phyloP scores from a whole-genome alignment of 2,888 invertebrate species.

The Pogonocherus hispidulus region DNA sequence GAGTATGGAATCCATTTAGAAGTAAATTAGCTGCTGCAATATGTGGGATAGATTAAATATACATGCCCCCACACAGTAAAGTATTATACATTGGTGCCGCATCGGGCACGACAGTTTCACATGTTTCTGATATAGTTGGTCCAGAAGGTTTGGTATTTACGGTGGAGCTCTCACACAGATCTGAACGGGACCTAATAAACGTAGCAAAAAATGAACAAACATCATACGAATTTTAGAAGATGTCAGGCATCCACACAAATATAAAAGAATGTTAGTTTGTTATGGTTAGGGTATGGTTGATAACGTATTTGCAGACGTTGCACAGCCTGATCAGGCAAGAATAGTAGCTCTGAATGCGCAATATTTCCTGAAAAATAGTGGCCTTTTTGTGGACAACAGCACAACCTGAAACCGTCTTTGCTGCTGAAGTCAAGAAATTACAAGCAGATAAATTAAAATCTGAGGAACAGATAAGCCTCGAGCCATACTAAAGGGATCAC shows the following conservation, averaged over 20 bases:
- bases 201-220: slow-evolving; percentile 99
- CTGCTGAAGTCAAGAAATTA: slow-evolving; percentile 96
- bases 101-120: slow-evolving; percentile 99
- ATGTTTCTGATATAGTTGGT: slow-evolving; percentile 98
- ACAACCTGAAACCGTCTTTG: slow-evolving; percentile 97
- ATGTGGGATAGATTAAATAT: slow-evolving; percentile 96
- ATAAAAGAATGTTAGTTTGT: slow-evolving; percentile 98
- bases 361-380: slow-evolving; percentile 96
- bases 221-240: slow-evolving; percentile 99
- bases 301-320: slow-evolving; percentile 98
- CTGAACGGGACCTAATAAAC: slow-evolving; percentile 95
- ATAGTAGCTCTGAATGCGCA: slow-evolving; percentile 98
- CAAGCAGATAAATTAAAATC: slow-evolving; percentile 97
- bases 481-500: slow-evolving; percentile 99
- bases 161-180: slow-evolving; percentile 98
- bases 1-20: slow-evolving; percentile 99
- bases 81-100: slow-evolving; percentile 98
- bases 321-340: slow-evolving; percentile 99
- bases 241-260: slow-evolving; percentile 98
- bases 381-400: slow-evolving; percentile 99
- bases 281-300: slow-evolving; percentile 99
- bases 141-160: slow-evolving; percentile 98
- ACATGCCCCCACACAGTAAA: slow-evolving; percentile 95
- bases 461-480: slow-evolving; percentile 97
- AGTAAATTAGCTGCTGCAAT: slow-evolving; percentile 99